Percentiles rank a stretch among this genome's conserved stretches.
Evolutionary conservation across 2,888 invertebrate genomes (phyloP).

Genomic region (Dynastes grantii): DNA sequence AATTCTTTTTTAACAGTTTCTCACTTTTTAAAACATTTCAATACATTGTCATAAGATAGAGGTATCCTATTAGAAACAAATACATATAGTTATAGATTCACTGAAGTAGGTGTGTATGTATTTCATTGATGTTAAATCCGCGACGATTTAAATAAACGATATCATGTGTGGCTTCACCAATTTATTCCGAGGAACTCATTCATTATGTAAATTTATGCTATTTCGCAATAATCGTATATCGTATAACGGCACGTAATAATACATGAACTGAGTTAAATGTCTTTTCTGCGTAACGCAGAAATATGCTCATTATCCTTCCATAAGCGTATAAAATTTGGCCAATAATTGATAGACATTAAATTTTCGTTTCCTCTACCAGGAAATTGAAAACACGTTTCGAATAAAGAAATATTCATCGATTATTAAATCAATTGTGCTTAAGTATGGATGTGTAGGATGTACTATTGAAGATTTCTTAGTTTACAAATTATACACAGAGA

Average conservation of each 20-base stretch:
- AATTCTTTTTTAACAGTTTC: too few relatives aligned
- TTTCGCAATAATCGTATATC: neutral
- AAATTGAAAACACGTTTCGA: neutral
- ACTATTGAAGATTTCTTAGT: too few relatives aligned
- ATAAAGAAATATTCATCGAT: neutral
- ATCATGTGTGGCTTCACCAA: neutral
- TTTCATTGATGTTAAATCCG: too few relatives aligned
- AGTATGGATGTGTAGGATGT: too few relatives aligned
- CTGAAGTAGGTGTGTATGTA: too few relatives aligned
- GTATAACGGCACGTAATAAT: conserved; percentile 24
- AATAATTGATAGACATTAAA: neutral
- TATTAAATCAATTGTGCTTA: too few relatives aligned
- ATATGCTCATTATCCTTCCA: conserved; percentile 1
- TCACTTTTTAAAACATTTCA: too few relatives aligned
- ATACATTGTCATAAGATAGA: too few relatives aligned
- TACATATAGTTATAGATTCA: too few relatives aligned
- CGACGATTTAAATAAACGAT: neutral
- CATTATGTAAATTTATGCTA: conserved; percentile 32
- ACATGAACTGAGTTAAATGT: conserved; percentile 1
- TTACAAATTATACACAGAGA: too few relatives aligned
- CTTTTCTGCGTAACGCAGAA: conserved; percentile 12
- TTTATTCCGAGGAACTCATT: conserved; percentile 17
- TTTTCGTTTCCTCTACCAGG: neutral
- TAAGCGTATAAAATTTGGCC: conserved; percentile 6
- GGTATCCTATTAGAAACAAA: too few relatives aligned